phyloP scores from a whole-genome alignment of 2,888 invertebrate species.

The Lasioglossum vierecki region DNA sequence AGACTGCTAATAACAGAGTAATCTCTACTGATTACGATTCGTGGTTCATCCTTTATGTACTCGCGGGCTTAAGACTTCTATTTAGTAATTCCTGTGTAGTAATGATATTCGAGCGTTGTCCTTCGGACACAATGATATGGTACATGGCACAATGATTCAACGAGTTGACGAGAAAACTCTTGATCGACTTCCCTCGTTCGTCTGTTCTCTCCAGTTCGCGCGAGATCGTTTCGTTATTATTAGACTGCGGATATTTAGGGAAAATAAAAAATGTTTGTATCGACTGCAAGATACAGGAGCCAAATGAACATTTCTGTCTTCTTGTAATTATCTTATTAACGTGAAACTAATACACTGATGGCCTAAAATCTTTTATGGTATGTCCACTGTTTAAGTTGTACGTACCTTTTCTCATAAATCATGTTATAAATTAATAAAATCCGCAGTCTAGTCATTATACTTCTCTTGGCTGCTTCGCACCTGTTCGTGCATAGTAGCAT shows the following conservation, averaged over 20 bases:
- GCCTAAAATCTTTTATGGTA: no score
- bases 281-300: no score
- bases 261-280: no score
- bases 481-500: slow-evolving; percentile 44
- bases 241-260: no score
- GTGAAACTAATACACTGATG: no score
- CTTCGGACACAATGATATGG: slow-evolving; percentile 77
- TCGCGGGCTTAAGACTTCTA: slow-evolving; percentile 56
- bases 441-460: slow-evolving; percentile 26
- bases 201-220: slow-evolving; percentile 41
- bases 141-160: slow-evolving; percentile 78
- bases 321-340: no score
- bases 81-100: slow-evolving; percentile 58
- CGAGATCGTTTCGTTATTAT: slow-evolving; percentile 35
- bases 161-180: slow-evolving; percentile 71
- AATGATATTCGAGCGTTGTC: slow-evolving; percentile 66
- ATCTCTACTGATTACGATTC: no score
- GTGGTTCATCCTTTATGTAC: neutral
- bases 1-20: no score
- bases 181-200: slow-evolving; percentile 57
- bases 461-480: slow-evolving; percentile 51
- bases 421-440: no score
- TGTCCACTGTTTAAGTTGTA: no score
- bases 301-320: no score
- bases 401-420: no score